Evolutionary conservation across 2,888 invertebrate species (phyloP).

Genomic region (Celastrina argiolus): DNA sequence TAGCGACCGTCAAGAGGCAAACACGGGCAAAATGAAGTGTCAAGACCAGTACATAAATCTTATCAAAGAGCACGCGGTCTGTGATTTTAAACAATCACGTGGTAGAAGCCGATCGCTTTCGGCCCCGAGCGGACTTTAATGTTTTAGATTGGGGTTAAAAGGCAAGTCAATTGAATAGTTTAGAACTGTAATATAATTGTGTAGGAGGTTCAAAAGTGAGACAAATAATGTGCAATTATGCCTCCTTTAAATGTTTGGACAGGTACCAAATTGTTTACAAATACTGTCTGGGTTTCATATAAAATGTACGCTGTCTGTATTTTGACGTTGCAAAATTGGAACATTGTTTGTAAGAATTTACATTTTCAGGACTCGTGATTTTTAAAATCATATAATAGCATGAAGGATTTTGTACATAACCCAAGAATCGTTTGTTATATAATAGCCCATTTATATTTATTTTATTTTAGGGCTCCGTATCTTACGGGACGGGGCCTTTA

Average conservation of each 20-base stretch:
- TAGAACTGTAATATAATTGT: background rate
- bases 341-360: too few species aligned
- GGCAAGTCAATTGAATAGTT: background rate
- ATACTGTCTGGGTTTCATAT: too few species aligned
- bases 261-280: too few species aligned
- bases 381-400: too few species aligned
- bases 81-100: constrained; percentile 68
- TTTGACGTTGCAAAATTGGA: too few species aligned
- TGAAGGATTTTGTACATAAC: too few species aligned
- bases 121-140: constrained; percentile 10
- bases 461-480: too few species aligned
- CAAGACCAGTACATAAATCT: constrained; percentile 67
- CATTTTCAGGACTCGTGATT: too few species aligned
- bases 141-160: constrained; percentile 4
- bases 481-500: too few species aligned
- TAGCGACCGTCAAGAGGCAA: constrained; percentile 49
- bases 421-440: too few species aligned
- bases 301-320: too few species aligned
- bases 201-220: background rate
- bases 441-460: too few species aligned
- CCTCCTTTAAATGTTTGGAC: background rate
- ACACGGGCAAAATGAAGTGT: constrained; percentile 66
- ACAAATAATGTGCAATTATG: background rate
- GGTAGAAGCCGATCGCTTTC: constrained; percentile 23
- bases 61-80: constrained; percentile 59